Percentiles rank a stretch among this genome's conserved stretches.
Evolutionary conservation across 2,113 vertebrate genomes (phyloP).

Genomic region (Eidolon helvum): DNA sequence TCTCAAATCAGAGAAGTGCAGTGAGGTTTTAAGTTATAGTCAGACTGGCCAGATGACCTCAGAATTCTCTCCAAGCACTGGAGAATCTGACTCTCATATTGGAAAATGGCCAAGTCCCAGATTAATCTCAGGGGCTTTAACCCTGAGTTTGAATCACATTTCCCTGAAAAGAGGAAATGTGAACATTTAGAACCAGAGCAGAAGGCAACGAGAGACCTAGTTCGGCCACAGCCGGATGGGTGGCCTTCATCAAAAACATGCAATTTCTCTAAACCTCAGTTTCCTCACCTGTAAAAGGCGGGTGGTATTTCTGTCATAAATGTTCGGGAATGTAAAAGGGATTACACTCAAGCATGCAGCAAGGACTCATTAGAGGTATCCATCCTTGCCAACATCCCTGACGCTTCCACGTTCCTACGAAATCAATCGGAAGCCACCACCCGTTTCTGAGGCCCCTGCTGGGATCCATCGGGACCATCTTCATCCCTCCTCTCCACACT

Average conservation of each 20-base stretch:
- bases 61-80: conserved; percentile 8
- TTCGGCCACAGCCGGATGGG: neutral
- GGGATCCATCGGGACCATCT: neutral
- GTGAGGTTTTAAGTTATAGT: neutral
- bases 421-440: neutral
- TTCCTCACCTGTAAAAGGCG: neutral
- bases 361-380: neutral
- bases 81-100: neutral
- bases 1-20: neutral
- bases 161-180: neutral
- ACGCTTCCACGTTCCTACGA: neutral
- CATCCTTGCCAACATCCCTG: neutral
- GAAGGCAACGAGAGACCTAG: neutral
- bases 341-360: neutral
- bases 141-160: neutral
- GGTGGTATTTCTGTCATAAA: neutral
- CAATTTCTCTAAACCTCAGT: neutral
- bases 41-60: neutral
- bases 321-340: neutral
- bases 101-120: neutral
- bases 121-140: neutral
- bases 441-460: neutral
- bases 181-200: neutral
- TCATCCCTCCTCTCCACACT: neutral
- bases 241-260: neutral